phyloP scores from a whole-genome alignment of 2,797 vertebrate species.

The Gallinago stenura region DNA sequence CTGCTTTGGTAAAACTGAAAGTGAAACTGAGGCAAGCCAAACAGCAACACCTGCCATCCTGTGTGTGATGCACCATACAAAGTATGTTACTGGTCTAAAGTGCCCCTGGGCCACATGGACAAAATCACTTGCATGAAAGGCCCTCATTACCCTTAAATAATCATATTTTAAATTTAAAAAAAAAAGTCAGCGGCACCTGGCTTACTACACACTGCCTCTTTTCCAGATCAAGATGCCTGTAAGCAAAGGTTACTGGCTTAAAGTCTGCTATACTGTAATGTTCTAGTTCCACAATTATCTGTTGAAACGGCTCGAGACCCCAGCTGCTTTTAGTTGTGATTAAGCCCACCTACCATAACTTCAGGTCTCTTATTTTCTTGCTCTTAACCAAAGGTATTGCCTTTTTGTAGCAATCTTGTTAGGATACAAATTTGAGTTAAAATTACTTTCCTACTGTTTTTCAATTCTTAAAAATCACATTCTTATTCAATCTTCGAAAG shows the following conservation, averaged over 20 bases:
- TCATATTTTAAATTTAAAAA: neutral
- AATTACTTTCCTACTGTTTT: neutral
- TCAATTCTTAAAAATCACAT: neutral
- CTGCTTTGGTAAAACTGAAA: neutral
- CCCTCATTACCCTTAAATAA: neutral
- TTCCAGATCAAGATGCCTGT: neutral
- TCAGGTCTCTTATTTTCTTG: neutral
- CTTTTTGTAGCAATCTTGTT: neutral
- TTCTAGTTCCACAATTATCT: neutral
- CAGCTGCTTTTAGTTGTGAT: neutral
- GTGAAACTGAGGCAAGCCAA: neutral
- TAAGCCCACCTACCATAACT: neutral
- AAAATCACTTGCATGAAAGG: neutral
- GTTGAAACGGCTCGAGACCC: neutral
- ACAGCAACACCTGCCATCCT: neutral
- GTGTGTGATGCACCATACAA: rapidly evolving
- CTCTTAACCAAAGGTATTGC: neutral
- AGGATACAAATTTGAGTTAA: neutral
- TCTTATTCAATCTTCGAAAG: neutral
- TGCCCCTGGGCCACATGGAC: neutral
- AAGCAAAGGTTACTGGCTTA: neutral
- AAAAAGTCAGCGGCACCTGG: neutral
- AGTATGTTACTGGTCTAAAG: neutral
- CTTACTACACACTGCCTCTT: neutral
- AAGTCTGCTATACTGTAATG: neutral